Percentiles rank a stretch among this genome's conserved stretches.
These are phyloP conservation scores for Xestia c-nigrum DNA, from an alignment of 2,888 invertebrate species.

Conservation along the genomic window DNA sequence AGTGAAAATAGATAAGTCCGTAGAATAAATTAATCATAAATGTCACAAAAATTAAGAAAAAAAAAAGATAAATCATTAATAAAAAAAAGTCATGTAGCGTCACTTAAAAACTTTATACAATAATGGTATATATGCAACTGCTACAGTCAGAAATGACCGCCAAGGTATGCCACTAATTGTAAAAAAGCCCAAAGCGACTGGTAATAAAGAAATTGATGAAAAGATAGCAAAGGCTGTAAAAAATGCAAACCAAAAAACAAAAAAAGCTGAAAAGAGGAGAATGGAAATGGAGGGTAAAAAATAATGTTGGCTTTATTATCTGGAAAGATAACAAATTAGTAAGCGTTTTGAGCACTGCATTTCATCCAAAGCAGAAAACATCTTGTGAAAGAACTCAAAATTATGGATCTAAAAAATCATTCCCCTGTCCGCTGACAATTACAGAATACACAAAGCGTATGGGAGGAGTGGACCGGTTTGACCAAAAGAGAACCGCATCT, in stretches of 20 bases:
- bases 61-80: too few species aligned
- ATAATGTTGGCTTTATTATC: constrained; percentile 29
- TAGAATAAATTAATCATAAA: too few species aligned
- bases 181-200: constrained; percentile 48
- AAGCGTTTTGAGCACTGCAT: constrained; percentile 39
- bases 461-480: too few species aligned
- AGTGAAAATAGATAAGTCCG: too few species aligned
- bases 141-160: constrained; percentile 39
- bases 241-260: constrained; percentile 55
- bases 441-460: too few species aligned
- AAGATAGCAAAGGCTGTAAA: constrained; percentile 37
- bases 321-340: constrained; percentile 29
- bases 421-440: too few species aligned
- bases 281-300: constrained; percentile 33
- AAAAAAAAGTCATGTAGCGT: too few species aligned
- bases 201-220: constrained; percentile 40
- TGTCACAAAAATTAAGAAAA: too few species aligned
- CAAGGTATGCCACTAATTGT: constrained; percentile 44
- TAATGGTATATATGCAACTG: constrained; percentile 16
- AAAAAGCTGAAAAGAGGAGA: constrained; percentile 32
- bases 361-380: constrained; percentile 41
- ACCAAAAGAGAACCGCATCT: too few species aligned
- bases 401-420: too few species aligned
- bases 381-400: too few species aligned
- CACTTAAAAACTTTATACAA: too few species aligned